Base-by-base conservation (phyloP, 2,113 vertebrate species). In the Dipodomys merriami region DNA sequence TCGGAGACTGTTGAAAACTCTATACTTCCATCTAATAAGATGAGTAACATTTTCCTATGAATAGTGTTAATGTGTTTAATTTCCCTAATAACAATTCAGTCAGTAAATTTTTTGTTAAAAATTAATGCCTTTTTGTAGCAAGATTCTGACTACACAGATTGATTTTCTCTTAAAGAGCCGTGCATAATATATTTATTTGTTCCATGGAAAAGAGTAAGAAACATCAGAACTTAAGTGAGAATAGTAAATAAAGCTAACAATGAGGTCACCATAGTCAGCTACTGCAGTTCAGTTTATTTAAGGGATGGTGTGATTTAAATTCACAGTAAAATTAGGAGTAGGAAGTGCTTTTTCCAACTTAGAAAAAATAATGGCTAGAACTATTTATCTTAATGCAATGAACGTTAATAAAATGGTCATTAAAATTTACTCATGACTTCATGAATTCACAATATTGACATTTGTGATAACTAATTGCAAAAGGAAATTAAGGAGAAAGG, bases 61-160 rank as follows among this genome's bases (percentile, higher is more conserved):
- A 57, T 81, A 62, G 46, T 69, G 16, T 95, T 97, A 93, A 95
- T 80, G 49, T 76, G 57, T 96, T 95, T 91, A 96, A 88, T 72
- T 96, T 92, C 60, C 87, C 35, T 53, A 67, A 12, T n/a, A 84
- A 88, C 16, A 68, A 23, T 83, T 68, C 90, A 94, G 35, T 77
- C 3, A 82, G 53, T 76, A 68, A 80, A 60, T 18, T 87, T 29
- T 91, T 91, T 88, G 25, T 77, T 90, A 78, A 86, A 68, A 27
- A 69, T 39, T 90, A n/a, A n/a, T 71, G 22, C 9, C 4, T 30
- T 13, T 86, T 97, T 68, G 44, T 5, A 90, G 8, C 11, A n/a
- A 8, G 20, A 72, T 57, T 90, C 60, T 90, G 19, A 68, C 1
- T 67, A 46, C 12, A 0, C n/a, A 84, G 71, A 25, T 39, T 29